A percentile compares a stretch with the other conserved stretches of the same genome.
Evolutionary conservation across 2,888 invertebrate genomes (phyloP).

Genomic region (Lydus trimaculatus): DNA sequence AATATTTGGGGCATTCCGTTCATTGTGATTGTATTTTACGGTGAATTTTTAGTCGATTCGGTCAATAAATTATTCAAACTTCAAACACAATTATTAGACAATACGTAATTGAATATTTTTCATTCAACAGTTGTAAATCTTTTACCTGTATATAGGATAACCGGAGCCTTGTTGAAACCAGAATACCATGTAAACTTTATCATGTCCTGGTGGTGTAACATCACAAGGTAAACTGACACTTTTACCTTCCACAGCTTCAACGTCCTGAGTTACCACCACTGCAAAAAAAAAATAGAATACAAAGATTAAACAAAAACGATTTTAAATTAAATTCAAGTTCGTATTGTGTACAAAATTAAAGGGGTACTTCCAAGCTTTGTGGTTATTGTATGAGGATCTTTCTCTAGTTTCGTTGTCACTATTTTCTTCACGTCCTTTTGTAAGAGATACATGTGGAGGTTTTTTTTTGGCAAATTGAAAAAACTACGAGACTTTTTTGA

Average conservation of each 20-base stretch:
- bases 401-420: no score
- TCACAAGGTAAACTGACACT: conserved; percentile 88
- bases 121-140: not conserved
- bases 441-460: no score
- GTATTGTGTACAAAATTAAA: no score
- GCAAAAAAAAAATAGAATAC: conserved; percentile 50
- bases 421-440: no score
- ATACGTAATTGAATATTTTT: not conserved
- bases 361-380: no score
- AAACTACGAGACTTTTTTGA: no score
- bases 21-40: not conserved
- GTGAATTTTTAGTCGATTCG: not conserved
- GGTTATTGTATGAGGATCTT: no score
- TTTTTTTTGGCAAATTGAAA: no score
- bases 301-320: no score
- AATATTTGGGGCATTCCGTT: not conserved
- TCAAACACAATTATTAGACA: not conserved
- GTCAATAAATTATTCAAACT: not conserved
- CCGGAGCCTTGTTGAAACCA: conserved; percentile 91
- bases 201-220: conserved; percentile 80
- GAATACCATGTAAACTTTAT: conserved; percentile 90
- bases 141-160: conserved; percentile 86
- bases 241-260: conserved; percentile 88
- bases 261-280: conserved; percentile 78
- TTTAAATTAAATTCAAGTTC: no score